Evolutionary conservation across 2,888 invertebrate species (phyloP).

Genomic region (Protophormia terraenovae): DNA sequence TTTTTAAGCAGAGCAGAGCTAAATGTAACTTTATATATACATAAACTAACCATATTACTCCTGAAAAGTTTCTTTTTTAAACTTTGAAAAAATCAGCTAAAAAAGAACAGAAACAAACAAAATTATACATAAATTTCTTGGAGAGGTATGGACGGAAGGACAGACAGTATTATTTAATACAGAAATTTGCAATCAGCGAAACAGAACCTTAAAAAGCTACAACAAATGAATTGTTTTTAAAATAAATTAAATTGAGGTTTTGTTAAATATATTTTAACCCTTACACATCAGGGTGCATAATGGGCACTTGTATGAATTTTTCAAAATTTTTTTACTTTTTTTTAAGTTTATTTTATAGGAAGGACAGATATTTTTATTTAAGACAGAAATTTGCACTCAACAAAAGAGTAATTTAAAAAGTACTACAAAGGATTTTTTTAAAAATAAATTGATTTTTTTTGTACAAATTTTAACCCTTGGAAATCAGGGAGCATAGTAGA

Average conservation of each 20-base stretch:
- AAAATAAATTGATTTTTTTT: no score
- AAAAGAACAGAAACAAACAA: neutral
- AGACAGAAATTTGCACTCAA: constrained; percentile 29
- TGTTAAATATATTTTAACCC: no score
- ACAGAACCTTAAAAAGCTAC: neutral
- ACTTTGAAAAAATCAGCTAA: neutral
- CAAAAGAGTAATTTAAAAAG: neutral
- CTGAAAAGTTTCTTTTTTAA: constrained; percentile 3
- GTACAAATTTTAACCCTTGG: no score
- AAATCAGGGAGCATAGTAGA: no score
- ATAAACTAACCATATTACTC: constrained; percentile 60
- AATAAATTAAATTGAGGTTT: no score
- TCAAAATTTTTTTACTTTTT: no score
- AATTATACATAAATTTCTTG: neutral
- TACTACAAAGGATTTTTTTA: no score
- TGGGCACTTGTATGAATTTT: no score
- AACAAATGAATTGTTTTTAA: no score
- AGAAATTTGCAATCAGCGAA: constrained; percentile 32
- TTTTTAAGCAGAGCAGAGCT: constrained; percentile 51
- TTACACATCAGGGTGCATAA: no score
- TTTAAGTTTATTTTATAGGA: no score
- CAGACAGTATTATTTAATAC: neutral
- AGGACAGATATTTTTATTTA: neutral
- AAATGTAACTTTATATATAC: constrained; percentile 61
- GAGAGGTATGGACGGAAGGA: neutral